These are phyloP conservation scores for Lophochroa leadbeateri DNA, from an alignment of 2,113 vertebrate species.

Conservation along the genomic window DNA sequence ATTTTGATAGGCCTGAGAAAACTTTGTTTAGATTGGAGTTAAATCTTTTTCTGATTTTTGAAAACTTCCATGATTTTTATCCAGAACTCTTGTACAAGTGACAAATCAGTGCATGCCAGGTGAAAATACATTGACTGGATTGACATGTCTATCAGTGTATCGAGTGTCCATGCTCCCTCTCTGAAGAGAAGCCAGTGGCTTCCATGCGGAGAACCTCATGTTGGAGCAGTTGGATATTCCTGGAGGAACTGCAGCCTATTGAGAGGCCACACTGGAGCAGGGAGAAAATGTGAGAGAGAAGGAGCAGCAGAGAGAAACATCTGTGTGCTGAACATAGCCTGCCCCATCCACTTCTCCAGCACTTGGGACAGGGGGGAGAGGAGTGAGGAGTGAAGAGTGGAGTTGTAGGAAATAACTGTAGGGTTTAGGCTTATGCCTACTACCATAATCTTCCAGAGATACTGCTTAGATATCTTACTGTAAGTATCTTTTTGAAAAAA, in stretches of 20 bases:
- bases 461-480: background rate
- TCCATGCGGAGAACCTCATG: background rate
- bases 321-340: background rate
- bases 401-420: background rate
- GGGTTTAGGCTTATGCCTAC: background rate
- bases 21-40: background rate
- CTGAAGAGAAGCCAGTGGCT: background rate
- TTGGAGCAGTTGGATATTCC: background rate
- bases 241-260: accelerated
- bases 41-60: background rate
- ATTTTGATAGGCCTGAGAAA: background rate
- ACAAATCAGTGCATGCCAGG: background rate
- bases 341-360: background rate
- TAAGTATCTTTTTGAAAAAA: background rate
- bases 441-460: background rate
- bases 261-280: background rate
- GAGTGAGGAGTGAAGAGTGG: background rate
- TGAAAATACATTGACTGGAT: background rate
- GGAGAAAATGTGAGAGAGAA: background rate
- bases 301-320: background rate
- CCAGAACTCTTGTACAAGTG: background rate
- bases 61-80: background rate
- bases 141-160: background rate
- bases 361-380: accelerated
- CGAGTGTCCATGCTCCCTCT: background rate